phyloP scores from a whole-genome alignment of 2,888 invertebrate genomes.

The Dichetophora obliterata region DNA sequence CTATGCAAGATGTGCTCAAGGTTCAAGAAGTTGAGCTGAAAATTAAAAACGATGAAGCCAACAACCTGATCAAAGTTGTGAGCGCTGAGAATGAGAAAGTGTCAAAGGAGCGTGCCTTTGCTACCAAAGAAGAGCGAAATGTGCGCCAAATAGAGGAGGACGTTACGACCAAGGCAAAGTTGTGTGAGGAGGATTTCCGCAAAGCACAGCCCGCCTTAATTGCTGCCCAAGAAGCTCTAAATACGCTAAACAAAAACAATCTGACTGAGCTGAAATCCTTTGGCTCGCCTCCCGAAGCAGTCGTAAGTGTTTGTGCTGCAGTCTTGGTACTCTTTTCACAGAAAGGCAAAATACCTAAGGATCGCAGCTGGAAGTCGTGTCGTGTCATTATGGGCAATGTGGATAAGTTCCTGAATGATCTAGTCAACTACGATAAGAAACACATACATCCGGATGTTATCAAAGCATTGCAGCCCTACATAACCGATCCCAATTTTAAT shows the following conservation, averaged over 20 bases:
- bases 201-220: slow-evolving; percentile 92
- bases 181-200: slow-evolving; percentile 89
- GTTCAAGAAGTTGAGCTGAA: slow-evolving; percentile 86
- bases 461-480: slow-evolving; percentile 77
- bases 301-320: slow-evolving; percentile 87
- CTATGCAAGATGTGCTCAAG: slow-evolving; percentile 79
- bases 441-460: slow-evolving; percentile 90
- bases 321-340: slow-evolving; percentile 88
- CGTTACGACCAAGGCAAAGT: slow-evolving; percentile 85
- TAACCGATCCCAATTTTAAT: slow-evolving; percentile 81
- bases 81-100: slow-evolving; percentile 93
- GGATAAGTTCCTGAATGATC: slow-evolving; percentile 85
- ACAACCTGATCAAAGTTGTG: slow-evolving; percentile 87
- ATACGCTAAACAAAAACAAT: slow-evolving; percentile 93
- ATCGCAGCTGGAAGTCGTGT: slow-evolving; percentile 91
- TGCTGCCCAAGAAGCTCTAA: slow-evolving; percentile 91
- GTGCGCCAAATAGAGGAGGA: slow-evolving; percentile 91
- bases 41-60: slow-evolving; percentile 90
- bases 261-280: slow-evolving; percentile 95
- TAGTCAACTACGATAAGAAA: slow-evolving; percentile 92
- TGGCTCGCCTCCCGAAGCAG: slow-evolving; percentile 90
- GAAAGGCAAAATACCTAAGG: slow-evolving; percentile 88
- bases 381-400: slow-evolving; percentile 93
- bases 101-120: slow-evolving; percentile 85
- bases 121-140: slow-evolving; percentile 88